Evolutionary conservation across 53 echinoderm and acorn worm species (phyloP).

Genomic region (Patiria pectinifera): DNA sequence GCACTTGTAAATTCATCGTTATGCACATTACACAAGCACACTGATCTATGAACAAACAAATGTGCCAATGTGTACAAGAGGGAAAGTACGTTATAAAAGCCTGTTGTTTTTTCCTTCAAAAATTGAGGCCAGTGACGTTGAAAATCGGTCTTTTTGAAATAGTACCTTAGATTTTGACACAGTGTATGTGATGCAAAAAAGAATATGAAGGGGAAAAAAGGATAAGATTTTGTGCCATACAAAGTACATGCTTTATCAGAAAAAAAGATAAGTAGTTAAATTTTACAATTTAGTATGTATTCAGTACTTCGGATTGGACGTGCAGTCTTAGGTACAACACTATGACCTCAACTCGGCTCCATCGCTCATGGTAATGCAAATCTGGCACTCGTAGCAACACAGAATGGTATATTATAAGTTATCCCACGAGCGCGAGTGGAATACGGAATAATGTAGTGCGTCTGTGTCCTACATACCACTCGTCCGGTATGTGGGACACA

Average conservation of each 20-base stretch:
- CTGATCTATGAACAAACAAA: neutral
- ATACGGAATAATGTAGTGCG: no score
- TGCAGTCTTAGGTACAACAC: neutral
- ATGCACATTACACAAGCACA: neutral
- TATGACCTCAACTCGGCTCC: neutral
- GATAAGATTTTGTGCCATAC: neutral
- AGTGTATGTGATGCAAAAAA: no score
- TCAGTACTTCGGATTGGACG: neutral
- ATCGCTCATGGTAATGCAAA: neutral
- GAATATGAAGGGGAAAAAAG: no score
- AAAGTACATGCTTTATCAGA: neutral
- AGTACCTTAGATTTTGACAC: no score
- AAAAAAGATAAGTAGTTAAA: neutral
- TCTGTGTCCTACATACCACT: no score
- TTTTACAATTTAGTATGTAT: neutral
- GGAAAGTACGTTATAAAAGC: neutral
- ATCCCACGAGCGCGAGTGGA: no score
- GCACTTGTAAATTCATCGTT: neutral
- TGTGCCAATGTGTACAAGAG: neutral
- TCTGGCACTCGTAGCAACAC: neutral
- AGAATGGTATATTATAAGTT: neutral
- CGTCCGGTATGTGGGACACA: no score
- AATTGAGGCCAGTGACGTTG: neutral
- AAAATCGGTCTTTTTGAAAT: no score
- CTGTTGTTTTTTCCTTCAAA: neutral